Evolutionary conservation across 2,797 vertebrate species (phyloP), one percentile per base, ranked within the genome.

Genomic region (Sus cebifrons): DNA sequence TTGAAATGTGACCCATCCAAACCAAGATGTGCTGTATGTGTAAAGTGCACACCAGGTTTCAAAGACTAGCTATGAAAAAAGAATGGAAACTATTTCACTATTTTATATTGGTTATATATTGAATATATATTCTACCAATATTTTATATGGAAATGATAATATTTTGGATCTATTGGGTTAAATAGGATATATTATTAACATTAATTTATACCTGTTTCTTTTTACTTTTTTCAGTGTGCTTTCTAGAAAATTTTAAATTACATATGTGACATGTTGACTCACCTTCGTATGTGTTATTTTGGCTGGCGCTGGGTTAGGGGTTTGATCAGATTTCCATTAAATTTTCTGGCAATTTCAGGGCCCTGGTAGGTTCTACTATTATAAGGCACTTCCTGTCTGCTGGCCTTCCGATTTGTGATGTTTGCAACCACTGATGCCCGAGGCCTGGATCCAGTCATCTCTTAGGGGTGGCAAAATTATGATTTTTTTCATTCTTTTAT

Each of bases 171-270:
- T 60, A 23, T n/a, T 84, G 81, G 25, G 14, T 86, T 84, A 86
- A 93, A 67, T 60, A 86, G 71, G 52, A 36, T 29, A 54, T 40
- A 13, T 49, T 77, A 78, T 65, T 67, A 49, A 93, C 94, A 91
- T 82, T 70, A 49, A 73, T 71, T 78, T 87, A 49, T 29, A 89
- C 17, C 25, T 89, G 13, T n/a, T 75, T 83, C n/a, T 60, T 67
- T 85, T 36, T 82, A 56, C 40, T 67, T 64, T 40, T 67, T 88
- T 16, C 40, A 23, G 25, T 18, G 6, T 32, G 13, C 20, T 82
- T 96, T 95, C 68, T 88, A 81, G 78, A 91, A 82, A 93, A 70
- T 89, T 68, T 82, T 74, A 78, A 91, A 27, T 86, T 54, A 20
- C 16, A 6, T 29, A 7, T 32, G 15, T 79, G 62, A 15, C 27